These are phyloP conservation scores for Calcarius ornatus DNA, from an alignment of 2,113 vertebrate genomes.

Conservation along the genomic window DNA sequence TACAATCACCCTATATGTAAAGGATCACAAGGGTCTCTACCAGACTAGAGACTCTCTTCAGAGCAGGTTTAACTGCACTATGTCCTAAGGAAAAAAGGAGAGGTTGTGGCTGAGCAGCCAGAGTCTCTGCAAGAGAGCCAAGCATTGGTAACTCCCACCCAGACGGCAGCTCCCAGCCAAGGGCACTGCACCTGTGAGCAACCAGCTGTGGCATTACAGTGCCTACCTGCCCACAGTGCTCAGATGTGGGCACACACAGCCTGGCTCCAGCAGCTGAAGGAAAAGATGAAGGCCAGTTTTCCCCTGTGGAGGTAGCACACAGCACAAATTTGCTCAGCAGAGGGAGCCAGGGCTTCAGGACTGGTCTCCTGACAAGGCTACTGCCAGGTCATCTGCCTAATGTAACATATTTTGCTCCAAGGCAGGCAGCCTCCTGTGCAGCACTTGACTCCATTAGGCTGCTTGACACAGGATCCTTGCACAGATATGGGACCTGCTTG, in stretches of 20 bases:
- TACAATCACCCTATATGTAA: neutral
- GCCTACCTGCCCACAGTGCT: neutral
- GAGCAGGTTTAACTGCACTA: neutral
- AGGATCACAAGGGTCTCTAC: neutral
- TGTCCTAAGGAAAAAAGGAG: neutral
- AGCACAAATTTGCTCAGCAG: neutral
- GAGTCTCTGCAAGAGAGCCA: neutral
- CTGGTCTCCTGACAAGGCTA: neutral
- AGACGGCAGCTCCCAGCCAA: neutral
- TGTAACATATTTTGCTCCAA: neutral
- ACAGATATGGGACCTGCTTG: neutral
- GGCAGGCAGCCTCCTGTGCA: neutral
- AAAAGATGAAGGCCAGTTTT: neutral
- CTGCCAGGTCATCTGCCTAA: neutral
- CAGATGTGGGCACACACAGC: fast-evolving
- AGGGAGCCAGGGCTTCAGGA: neutral
- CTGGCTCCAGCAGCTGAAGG: neutral
- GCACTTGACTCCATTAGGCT: neutral
- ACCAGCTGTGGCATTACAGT: neutral
- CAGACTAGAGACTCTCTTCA: neutral
- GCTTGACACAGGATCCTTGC: neutral
- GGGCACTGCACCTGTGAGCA: neutral
- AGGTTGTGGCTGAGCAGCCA: neutral
- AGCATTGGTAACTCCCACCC: neutral
- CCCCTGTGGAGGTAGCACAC: neutral